These are phyloP conservation scores for Cyphomyrmex costatus DNA, from an alignment of 1,140 invertebrate species.

Conservation along the genomic window DNA sequence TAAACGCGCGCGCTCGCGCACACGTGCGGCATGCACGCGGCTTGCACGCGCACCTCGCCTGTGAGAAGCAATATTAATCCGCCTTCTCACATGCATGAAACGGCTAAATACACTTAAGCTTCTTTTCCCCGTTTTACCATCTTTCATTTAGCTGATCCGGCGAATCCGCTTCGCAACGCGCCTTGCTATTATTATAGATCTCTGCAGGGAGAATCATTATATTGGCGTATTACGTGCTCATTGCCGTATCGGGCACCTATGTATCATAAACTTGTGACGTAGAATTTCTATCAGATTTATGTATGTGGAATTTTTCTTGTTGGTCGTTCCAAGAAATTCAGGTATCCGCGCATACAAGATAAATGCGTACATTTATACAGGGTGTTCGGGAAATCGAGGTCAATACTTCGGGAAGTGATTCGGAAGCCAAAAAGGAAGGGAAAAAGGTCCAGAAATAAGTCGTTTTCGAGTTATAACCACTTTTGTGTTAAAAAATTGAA, in stretches of 20 bases:
- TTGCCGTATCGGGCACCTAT: background rate
- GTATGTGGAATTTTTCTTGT: too few species aligned
- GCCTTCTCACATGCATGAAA: slow-evolving; percentile 82
- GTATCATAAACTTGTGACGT: background rate
- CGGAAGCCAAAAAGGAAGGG: too few species aligned
- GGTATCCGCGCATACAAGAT: too few species aligned
- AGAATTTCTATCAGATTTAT: background rate
- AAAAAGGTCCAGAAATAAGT: too few species aligned
- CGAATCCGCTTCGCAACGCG: slow-evolving; percentile 19
- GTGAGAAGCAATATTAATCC: slow-evolving; percentile 85
- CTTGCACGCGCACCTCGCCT: slow-evolving; percentile 48
- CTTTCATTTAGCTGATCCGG: background rate
- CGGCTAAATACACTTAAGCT: background rate
- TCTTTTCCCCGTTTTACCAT: slow-evolving; percentile 20
- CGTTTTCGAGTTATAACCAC: too few species aligned
- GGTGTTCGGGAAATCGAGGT: too few species aligned
- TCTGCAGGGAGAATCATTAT: background rate
- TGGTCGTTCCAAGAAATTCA: background rate
- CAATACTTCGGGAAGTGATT: too few species aligned
- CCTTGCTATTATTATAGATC: background rate
- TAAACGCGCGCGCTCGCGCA: slow-evolving; percentile 44
- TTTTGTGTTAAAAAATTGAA: too few species aligned
- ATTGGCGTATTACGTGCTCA: background rate
- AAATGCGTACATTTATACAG: too few species aligned
- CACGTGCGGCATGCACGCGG: slow-evolving; percentile 46